Conservation (phyloP, 2,113 vertebrate species). For the Forbesichthys agassizii region DNA sequence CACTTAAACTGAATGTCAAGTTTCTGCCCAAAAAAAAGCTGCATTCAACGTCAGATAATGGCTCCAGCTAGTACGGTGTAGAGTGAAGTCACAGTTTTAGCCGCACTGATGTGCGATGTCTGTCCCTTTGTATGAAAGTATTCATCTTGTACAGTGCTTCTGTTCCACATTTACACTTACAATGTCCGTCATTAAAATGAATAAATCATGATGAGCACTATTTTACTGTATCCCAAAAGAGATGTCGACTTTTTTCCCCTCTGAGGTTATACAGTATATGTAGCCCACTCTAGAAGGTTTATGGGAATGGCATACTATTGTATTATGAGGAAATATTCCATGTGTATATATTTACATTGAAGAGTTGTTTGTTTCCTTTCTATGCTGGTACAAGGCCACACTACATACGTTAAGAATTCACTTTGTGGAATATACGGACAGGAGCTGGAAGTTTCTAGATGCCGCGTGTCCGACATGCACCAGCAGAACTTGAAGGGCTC, state of each 20-base stretch:
- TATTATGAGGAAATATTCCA: background rate
- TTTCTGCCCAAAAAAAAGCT: conserved; percentile 66
- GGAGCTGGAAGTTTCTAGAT: conserved; percentile 49
- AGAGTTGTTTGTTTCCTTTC: conserved; percentile 8
- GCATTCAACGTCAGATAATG: conserved; percentile 45
- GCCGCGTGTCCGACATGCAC: conserved; percentile 63
- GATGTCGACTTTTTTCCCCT: background rate
- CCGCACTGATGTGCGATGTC: conserved; percentile 9
- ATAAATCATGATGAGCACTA: conserved; percentile 17
- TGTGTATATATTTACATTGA: background rate
- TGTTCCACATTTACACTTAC: conserved; percentile 18
- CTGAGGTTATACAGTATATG: too few species aligned
- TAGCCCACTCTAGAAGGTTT: background rate
- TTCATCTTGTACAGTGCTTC: conserved; percentile 13
- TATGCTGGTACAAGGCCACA: background rate
- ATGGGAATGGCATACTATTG: background rate
- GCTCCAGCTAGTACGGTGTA: conserved; percentile 34
- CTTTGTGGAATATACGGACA: conserved; percentile 32
- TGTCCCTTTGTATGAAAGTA: conserved; percentile 24
- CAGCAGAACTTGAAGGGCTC: conserved; percentile 60
- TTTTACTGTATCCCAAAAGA: conserved; percentile 1
- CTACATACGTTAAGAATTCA: conserved; percentile 24
- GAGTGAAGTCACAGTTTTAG: conserved; percentile 35
- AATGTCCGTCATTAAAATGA: background rate
- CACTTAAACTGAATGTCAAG: conserved; percentile 75